A percentile compares a stretch with the other conserved stretches of the same genome.
phyloP scores from a whole-genome alignment of 2,888 invertebrate genomes.

The Drosophila kuntzei region DNA sequence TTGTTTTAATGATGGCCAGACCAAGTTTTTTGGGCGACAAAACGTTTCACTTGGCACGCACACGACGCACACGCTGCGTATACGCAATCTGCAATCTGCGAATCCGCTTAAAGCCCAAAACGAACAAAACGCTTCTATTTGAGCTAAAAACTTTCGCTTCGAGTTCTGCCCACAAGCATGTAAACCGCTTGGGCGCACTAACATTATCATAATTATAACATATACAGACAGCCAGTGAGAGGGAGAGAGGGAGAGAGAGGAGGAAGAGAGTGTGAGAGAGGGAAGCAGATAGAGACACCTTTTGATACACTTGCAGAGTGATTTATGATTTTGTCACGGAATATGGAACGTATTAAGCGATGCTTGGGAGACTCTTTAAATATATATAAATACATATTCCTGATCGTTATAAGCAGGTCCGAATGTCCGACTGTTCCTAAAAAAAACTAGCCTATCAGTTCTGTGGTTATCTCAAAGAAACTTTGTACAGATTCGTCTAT shows the following conservation, averaged over 20 bases:
- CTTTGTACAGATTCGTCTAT: too few species aligned
- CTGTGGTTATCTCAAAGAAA: too few species aligned
- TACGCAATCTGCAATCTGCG: constrained; percentile 45
- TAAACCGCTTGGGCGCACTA: constrained; percentile 76
- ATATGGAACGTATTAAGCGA: too few species aligned
- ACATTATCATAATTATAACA: constrained; percentile 79
- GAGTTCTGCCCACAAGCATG: constrained; percentile 47
- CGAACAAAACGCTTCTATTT: constrained; percentile 24
- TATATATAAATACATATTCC: too few species aligned
- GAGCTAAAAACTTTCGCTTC: constrained; percentile 46
- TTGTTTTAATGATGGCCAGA: constrained; percentile 53
- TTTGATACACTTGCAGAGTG: neutral
- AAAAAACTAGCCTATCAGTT: too few species aligned
- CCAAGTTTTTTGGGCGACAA: constrained; percentile 52
- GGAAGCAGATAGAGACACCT: constrained; percentile 42
- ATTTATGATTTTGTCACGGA: too few species aligned
- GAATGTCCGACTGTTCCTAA: too few species aligned
- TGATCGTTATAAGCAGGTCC: too few species aligned
- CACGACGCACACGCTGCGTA: constrained; percentile 53
- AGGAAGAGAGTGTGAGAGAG: neutral
- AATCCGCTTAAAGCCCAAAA: constrained; percentile 32
- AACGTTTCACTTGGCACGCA: constrained; percentile 49
- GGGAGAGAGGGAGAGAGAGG: constrained; percentile 15
- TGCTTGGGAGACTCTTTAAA: too few species aligned
- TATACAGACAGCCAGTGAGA: constrained; percentile 22